Evolutionary conservation across 2,113 vertebrate species (phyloP).

Genomic region (Accipiter virgatus): DNA sequence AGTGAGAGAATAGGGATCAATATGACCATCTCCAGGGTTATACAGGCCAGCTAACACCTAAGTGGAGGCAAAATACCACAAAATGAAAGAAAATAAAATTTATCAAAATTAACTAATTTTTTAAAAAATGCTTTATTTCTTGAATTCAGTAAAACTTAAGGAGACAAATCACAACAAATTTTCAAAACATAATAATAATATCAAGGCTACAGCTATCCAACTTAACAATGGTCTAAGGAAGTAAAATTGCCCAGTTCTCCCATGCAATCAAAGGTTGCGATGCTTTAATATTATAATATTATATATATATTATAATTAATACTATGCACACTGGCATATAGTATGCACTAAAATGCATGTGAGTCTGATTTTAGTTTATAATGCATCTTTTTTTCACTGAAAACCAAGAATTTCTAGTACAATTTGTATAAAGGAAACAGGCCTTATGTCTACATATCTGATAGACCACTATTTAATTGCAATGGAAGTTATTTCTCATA

Average conservation of each 20-base stretch:
- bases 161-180: not conserved
- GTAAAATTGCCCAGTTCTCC: not conserved
- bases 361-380: not conserved
- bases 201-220: not conserved
- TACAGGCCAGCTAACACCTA: conserved; percentile 94
- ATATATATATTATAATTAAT: not conserved
- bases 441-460: not conserved
- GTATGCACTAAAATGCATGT: not conserved
- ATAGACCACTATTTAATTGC: not conserved
- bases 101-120: not conserved
- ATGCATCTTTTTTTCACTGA: not conserved
- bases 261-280: not conserved
- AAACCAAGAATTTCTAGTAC: not conserved
- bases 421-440: not conserved
- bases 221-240: not conserved
- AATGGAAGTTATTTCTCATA: not conserved
- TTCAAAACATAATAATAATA: not conserved
- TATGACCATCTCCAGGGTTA: conserved; percentile 95
- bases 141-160: not conserved
- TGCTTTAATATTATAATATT: not conserved
- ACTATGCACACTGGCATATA: not conserved
- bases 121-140: not conserved
- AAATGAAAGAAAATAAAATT: not conserved
- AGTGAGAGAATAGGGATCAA: conserved; percentile 97
- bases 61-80: not conserved